Percentiles rank a stretch among this genome's conserved stretches.
Conservation (phyloP, 2,888 invertebrate species). For the Shargacucullia verbasci region DNA sequence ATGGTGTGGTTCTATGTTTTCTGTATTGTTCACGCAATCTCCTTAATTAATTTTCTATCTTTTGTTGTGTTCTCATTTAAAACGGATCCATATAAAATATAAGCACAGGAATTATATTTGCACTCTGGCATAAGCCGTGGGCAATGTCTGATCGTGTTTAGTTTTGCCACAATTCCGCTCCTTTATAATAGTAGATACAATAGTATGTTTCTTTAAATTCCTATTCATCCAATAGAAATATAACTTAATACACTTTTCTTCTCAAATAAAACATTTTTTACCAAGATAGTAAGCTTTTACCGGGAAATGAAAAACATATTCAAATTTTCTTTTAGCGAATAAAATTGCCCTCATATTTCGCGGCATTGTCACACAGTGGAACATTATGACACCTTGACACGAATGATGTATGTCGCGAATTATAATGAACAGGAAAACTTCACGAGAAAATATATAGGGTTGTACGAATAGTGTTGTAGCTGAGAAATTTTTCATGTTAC, state of each 20-base stretch:
- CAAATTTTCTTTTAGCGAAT: slow-evolving; percentile 9
- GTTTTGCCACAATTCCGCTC: no score
- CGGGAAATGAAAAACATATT: slow-evolving; percentile 1
- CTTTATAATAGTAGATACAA: no score
- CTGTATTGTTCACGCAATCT: no score
- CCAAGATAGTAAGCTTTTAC: neutral
- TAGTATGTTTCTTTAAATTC: no score
- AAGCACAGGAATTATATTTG: no score
- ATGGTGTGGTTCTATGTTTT: no score
- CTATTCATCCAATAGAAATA: neutral
- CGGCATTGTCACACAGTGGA: slow-evolving; percentile 39
- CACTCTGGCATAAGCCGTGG: no score
- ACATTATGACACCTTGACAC: slow-evolving; percentile 36
- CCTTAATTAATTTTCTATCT: no score
- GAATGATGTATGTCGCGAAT: slow-evolving; percentile 46
- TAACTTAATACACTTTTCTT: neutral
- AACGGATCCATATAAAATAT: no score
- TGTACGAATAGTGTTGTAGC: slow-evolving; percentile 22
- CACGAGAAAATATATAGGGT: slow-evolving; percentile 36
- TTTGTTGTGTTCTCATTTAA: no score
- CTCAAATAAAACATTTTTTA: neutral
- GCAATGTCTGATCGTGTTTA: no score
- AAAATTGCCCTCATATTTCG: slow-evolving; percentile 42
- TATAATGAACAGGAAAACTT: slow-evolving; percentile 39
- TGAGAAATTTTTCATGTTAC: neutral